Evolutionary conservation across 1,140 invertebrate genomes (phyloP).

Genomic region (Phocides pigmalion): DNA sequence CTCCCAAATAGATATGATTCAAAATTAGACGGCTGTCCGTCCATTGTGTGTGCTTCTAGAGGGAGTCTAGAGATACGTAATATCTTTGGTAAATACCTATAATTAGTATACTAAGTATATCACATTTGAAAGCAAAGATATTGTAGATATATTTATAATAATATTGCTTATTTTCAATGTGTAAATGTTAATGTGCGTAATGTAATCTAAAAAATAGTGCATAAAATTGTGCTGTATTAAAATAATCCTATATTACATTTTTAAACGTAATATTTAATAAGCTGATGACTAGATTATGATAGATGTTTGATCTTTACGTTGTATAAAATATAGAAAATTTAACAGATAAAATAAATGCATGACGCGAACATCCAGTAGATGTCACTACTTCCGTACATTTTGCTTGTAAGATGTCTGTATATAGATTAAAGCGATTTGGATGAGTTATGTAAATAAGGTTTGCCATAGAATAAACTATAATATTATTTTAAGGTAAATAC

Average conservation of each 20-base stretch:
- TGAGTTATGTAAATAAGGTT: too few relatives aligned
- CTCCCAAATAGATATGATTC: too few relatives aligned
- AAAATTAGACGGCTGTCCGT: too few relatives aligned
- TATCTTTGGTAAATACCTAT: not conserved
- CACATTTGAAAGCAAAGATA: not conserved
- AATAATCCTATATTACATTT: conserved; percentile 5
- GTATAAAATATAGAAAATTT: not conserved
- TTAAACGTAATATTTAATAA: conserved; percentile 3
- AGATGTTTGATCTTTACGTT: not conserved
- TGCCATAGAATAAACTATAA: too few relatives aligned
- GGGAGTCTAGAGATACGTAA: too few relatives aligned
- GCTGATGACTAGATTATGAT: conserved; percentile 10
- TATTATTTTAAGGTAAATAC: too few relatives aligned
- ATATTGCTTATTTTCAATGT: conserved; percentile 3
- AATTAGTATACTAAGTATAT: not conserved
- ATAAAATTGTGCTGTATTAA: conserved; percentile 9
- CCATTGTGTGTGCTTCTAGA: too few relatives aligned
- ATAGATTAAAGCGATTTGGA: too few relatives aligned
- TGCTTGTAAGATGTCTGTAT: too few relatives aligned
- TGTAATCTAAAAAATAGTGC: conserved; percentile 10
- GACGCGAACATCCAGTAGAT: too few relatives aligned
- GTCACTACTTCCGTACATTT: too few relatives aligned
- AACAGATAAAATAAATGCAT: not conserved
- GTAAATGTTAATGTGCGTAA: conserved; percentile 12
- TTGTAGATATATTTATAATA: not conserved